Base-by-base conservation (phyloP, 1,140 invertebrate species). In the Probaryconus sp. region DNA sequence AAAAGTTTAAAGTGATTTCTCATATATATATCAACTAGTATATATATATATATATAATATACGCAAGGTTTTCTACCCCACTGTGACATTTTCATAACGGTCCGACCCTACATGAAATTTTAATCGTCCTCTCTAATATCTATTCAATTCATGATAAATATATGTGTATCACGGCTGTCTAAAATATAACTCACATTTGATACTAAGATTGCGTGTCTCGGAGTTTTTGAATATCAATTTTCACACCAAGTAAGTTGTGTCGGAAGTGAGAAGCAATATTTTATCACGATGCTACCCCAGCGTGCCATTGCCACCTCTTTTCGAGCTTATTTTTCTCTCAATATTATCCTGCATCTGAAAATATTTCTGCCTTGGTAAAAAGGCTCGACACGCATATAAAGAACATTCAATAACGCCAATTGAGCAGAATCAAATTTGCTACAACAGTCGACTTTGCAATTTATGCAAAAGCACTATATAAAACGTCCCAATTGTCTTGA, bases 261-360 rank as follows among this genome's bases (percentile, higher is more conserved):
- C 58, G 50, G 43, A 67, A 70, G 58, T 58, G 68, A 64, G 35
- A 53, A 65, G 67, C 50, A 70, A 78, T 85, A 84, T 83, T 83
- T 84, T 76, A 83, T 78, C 58, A 58, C 79, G 79, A 83, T 73
- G 47, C 71, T 60, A 79, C 83, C 80, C 82, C 31, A 76, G 83
- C 73, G 83, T 79, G 53, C 74, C 72, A 64, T 84, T 81, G 71
- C 35, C 58, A 73, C 69, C 60, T n/a, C n/a, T 68, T 69, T 58
- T 28, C 51, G 42, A 33, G 47, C 63, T 48, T 53, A 70, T 61
- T 74, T 73, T 68, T 65, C 68, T 71, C 45, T 43, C 50, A 14
- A 56, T 75, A 68, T 72, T 60, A 64, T 53, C 30, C 21, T 64
- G 61, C 51, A 65, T 42, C 45, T n/a, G 43, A 56, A 58, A n/a